phyloP scores from a whole-genome alignment of 37 sponge, comb jelly and placozoan species.

The Geodia barretti region DNA sequence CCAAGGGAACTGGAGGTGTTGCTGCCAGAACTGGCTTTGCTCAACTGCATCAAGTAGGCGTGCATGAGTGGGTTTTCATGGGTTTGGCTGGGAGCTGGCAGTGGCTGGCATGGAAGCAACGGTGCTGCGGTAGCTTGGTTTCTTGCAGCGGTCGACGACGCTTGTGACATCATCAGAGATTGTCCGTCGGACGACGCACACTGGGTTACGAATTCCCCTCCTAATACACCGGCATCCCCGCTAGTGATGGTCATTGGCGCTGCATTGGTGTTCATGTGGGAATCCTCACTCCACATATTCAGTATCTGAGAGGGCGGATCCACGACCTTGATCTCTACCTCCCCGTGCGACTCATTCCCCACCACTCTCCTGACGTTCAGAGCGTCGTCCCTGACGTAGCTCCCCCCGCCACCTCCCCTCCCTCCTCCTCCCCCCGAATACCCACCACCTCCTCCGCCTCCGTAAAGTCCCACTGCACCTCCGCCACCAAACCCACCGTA shows the following conservation, averaged over 20 bases:
- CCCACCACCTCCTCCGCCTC: slow-evolving; percentile 75
- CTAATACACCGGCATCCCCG: background rate
- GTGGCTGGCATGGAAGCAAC: background rate
- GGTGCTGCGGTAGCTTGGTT: background rate
- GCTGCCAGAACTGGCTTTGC: background rate
- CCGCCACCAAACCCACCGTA: slow-evolving; percentile 82
- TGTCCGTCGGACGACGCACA: background rate
- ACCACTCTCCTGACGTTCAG: slow-evolving; percentile 16
- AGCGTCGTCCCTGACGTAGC: slow-evolving; percentile 50
- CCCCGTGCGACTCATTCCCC: slow-evolving; percentile 44
- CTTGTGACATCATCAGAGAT: background rate
- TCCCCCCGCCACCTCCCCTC: slow-evolving; percentile 73
- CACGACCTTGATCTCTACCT: slow-evolving; percentile 9
- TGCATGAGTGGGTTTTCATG: background rate
- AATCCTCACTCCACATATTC: too few relatives aligned
- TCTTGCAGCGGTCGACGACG: background rate
- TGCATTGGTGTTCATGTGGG: background rate
- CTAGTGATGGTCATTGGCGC: background rate
- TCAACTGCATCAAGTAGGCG: background rate
- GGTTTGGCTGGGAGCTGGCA: too few relatives aligned
- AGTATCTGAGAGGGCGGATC: background rate
- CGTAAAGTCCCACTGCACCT: slow-evolving; percentile 65
- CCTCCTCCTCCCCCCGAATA: slow-evolving; percentile 76
- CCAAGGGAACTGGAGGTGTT: background rate
- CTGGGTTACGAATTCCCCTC: background rate